Base-by-base conservation (phyloP, 1,140 invertebrate genomes). In the Lepidurus apus region DNA sequence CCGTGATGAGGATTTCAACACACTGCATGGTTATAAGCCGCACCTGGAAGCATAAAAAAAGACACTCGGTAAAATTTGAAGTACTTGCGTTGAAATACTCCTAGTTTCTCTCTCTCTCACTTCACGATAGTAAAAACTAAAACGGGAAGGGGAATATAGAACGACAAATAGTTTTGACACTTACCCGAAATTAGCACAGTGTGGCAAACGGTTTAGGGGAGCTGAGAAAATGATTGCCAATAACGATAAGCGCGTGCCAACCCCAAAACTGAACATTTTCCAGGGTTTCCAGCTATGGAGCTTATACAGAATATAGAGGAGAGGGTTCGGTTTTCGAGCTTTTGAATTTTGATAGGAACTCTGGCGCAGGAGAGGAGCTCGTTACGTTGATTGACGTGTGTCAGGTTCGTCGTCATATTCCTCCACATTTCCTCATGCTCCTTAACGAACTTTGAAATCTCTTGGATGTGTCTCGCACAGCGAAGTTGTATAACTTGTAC, bases 311-410 rank as follows among this genome's bases (percentile, higher is more conserved):
- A 34, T 34, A 34, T 34, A 34, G 34, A 34, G 34, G 34, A 34
- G 34, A 34, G 34, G 34, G 17, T 65, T 65, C 53, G 7, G 53
- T 21, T 65, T 65, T 65, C 4, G n/a, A 34, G 53, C 53, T 13
- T 65, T 65, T 65, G 53, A 21, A 21, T n/a, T 21, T n/a, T n/a
- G 53, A n/a, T 47, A 65, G 53, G 53, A 65, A 65, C 53, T 65
- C 34, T 65, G 53, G 17, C 21, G 53, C 21, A 65, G 21, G 21
- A 65, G 13, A 21, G 13, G 13, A 65, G 53, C 53, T 65, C 21
- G 53, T 65, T 65, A 65, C 53, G 53, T 65, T 65, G 53, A 65
- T 65, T 65, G 53, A 65, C 53, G 53, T 21, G 17, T 65, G 53
- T 65, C 53, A 65, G 21, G 53, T 65, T 65, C 53, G 5, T 21